Percentiles rank a stretch among this genome's conserved stretches.
phyloP scores from a whole-genome alignment of 2,113 vertebrate genomes.

The Bambusicola thoracicus region DNA sequence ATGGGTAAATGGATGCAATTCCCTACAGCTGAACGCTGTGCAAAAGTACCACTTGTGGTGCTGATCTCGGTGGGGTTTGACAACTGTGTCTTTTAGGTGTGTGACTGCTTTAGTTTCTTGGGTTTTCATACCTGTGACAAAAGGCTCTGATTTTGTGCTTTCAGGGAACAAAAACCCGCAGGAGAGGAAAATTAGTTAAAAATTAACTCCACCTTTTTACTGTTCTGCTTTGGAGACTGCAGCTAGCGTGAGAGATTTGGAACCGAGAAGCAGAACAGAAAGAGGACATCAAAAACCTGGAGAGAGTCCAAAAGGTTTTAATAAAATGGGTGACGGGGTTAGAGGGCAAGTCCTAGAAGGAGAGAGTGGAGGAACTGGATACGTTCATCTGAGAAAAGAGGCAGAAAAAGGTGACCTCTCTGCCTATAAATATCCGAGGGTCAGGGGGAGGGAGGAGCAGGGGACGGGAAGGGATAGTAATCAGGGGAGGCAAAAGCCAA shows the following conservation, averaged over 20 bases:
- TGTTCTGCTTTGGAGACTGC: background rate
- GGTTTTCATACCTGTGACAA: background rate
- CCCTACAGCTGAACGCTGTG: background rate
- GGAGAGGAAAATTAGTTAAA: conserved; percentile 4
- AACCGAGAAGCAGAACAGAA: conserved; percentile 3
- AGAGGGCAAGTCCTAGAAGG: conserved; percentile 72
- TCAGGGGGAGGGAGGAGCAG: conserved; percentile 14
- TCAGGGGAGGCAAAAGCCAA: conserved; percentile 52
- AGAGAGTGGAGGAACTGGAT: conserved; percentile 71
- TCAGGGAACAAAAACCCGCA: background rate
- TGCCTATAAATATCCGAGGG: conserved; percentile 68
- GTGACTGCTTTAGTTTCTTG: background rate
- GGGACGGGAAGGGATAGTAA: conserved; percentile 66
- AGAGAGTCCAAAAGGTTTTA: conserved; percentile 59
- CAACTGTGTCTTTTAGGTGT: background rate
- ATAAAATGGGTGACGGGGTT: conserved; percentile 55
- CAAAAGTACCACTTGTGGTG: background rate
- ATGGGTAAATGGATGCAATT: background rate
- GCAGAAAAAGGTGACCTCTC: conserved; percentile 58
- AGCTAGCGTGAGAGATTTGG: conserved; percentile 12
- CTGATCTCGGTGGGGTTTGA: background rate
- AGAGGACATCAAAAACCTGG: conserved; percentile 59
- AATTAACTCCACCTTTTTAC: background rate
- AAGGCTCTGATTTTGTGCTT: background rate
- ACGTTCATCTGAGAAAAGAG: conserved; percentile 11